Evolutionary conservation across 2,888 invertebrate genomes (phyloP), one percentile per base, ranked within the genome.

Genomic region (Ametastegia equiseti): DNA sequence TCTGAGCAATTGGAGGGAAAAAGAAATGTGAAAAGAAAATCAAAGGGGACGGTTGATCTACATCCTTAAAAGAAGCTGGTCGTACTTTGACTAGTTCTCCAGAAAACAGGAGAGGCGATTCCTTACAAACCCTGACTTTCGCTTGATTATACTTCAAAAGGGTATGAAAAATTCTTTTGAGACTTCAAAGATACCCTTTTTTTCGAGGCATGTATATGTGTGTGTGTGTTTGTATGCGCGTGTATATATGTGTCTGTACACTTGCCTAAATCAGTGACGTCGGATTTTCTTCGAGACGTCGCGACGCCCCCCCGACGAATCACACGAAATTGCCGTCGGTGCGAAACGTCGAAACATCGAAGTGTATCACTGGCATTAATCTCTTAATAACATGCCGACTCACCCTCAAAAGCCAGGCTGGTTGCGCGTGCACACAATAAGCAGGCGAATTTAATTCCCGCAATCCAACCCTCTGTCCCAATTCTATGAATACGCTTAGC

Each of bases 371-470:
- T 42, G 78, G 60, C 78, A 78, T 78, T 84, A 84, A 84, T 86
- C 85, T 86, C 85, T 84, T 84, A 86, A 84, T 84, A 83, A 82
- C 85, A 81, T 83, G 83, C 81, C 82, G 81, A 81, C 69, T 82
- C 69, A 47, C 85, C 84, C 83, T 83, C n/a, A 54, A 50, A 71
- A 50, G 30, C 54, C 39, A 80, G 80, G 81, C 45, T 42, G 50
- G 73, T 83, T 79, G 81, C 86, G 84, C 83, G 82, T 85, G 86
- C 81, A 84, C 82, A 83, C 84, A 85, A 87, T 87, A 87, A 88
- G 86, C 85, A 84, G 88, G 87, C 88, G 88, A 88, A 89, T 88
- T 88, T 88, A 88, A 88, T 89, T 88, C 86, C 84, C 85, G 84
- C 83, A 81, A 78, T 82, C 84, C 85, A 81, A 84, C 83, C 84